Base-by-base conservation (phyloP, 2,113 vertebrate species). In the Columbina picui region DNA sequence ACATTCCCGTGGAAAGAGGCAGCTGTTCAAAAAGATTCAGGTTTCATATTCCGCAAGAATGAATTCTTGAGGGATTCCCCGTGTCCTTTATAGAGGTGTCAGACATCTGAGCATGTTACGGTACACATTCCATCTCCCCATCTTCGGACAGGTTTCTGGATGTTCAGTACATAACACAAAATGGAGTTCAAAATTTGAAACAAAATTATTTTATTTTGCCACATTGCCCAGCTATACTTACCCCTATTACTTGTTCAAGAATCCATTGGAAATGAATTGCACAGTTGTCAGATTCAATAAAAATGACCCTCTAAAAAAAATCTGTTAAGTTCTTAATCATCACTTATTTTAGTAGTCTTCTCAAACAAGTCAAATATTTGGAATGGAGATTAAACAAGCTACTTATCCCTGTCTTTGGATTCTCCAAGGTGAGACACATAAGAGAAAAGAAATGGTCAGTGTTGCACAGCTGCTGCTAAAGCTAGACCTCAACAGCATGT, bases 61-160 rank as follows among this genome's bases (percentile, higher is more conserved):
- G 7, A 27, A 53, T 79, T 91, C 29, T 76, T 80, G 43, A 89
- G 73, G 29, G 12, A 21, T 57, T 61, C 18, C 5, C 16, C 9
- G 1, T 53, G 5, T 43, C 8, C 14, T 49, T 69, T 43, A 39
- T 0, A 29, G n/a, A 61, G 12, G 29, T 67, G 52, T 89, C 64
- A 80, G 64, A 47, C 18, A 19, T 34, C 23, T 52, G 6, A 64
- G 32, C 41, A 21, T 39, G 18, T 53, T 85, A 16, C 0, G 0
- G 15, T 75, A 67, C 6, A 17, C 14, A 5, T 41, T 76, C 22
- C 43, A 92, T 12, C n/a, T 29, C 83, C 34, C 13, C 22, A 36
- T 70, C 29, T 71, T 64, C 41, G 17, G 29, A 30, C 29, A 38
- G 26, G 3, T 64, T 71, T 80, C 39, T 81, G 50, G 21, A 36